These are phyloP conservation scores for Micrastur ruficollis DNA, from an alignment of 2,797 vertebrate genomes.

Conservation along the genomic window DNA sequence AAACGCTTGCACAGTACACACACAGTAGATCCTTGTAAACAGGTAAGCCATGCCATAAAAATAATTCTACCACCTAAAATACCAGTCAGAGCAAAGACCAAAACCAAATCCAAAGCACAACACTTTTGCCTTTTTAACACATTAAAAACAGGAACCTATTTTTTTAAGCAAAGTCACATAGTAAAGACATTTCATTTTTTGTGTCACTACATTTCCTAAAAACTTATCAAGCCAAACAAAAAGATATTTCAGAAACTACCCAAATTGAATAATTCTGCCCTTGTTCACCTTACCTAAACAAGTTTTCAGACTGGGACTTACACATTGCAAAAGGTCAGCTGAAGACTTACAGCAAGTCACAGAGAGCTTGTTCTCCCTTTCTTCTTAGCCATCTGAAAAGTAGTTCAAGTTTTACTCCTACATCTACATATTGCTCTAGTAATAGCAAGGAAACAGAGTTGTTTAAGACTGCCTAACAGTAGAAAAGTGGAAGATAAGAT, in stretches of 20 bases:
- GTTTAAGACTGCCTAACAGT: neutral
- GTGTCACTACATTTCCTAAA: neutral
- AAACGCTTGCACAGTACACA: neutral
- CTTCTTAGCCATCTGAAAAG: neutral
- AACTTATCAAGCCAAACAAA: neutral
- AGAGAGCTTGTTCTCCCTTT: neutral
- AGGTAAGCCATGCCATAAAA: neutral
- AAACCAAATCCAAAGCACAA: neutral
- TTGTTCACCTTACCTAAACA: neutral
- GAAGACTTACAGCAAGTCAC: neutral
- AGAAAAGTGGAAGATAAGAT: neutral
- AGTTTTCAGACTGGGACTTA: neutral
- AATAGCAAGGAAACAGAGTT: neutral
- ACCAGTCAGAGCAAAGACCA: neutral
- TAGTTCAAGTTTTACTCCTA: neutral
- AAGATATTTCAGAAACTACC: neutral
- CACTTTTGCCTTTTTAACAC: accelerated
- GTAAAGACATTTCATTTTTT: neutral
- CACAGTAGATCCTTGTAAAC: neutral
- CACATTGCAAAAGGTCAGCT: neutral
- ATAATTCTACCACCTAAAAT: neutral
- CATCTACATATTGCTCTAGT: neutral
- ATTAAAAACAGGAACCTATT: neutral
- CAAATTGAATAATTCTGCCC: neutral
- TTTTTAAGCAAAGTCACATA: neutral